Percentiles rank a stretch among this genome's conserved stretches.
These are phyloP conservation scores for Vespertilio murinus DNA, from an alignment of 2,797 vertebrate genomes.

Conservation along the genomic window DNA sequence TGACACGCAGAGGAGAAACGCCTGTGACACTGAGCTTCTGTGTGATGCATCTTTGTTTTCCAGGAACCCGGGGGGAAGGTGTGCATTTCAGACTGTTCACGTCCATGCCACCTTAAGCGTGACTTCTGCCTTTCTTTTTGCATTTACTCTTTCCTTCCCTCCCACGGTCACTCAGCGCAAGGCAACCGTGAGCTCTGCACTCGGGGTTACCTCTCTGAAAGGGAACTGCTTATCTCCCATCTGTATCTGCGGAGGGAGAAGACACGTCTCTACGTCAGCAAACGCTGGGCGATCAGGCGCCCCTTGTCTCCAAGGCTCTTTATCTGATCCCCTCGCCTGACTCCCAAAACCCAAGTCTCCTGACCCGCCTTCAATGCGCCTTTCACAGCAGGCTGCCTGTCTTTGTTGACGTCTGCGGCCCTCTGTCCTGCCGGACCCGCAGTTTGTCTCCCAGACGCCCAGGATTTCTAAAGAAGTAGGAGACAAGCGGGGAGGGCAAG, in stretches of 20 bases:
- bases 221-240: conserved; percentile 41
- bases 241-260: conserved; percentile 31
- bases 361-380: background rate
- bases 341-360: background rate
- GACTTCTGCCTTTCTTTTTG: background rate
- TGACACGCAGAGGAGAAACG: background rate
- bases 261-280: conserved; percentile 1
- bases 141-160: conserved; percentile 15
- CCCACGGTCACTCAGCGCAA: conserved; percentile 11
- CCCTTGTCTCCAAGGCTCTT: conserved; percentile 38
- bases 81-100: conserved; percentile 23
- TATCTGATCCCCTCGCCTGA: conserved; percentile 40
- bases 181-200: background rate
- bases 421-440: background rate
- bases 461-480: conserved; percentile 13
- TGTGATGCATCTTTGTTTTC: conserved; percentile 66
- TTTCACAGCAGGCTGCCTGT: background rate
- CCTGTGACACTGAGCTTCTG: conserved; percentile 33
- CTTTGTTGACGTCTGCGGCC: conserved; percentile 12
- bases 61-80: conserved; percentile 66
- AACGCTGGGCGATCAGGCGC: background rate
- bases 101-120: conserved; percentile 43
- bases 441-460: background rate
- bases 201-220: conserved; percentile 40
- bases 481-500: background rate